phyloP scores from a whole-genome alignment of 1,140 invertebrate species.

The Sitobion miscanthi region DNA sequence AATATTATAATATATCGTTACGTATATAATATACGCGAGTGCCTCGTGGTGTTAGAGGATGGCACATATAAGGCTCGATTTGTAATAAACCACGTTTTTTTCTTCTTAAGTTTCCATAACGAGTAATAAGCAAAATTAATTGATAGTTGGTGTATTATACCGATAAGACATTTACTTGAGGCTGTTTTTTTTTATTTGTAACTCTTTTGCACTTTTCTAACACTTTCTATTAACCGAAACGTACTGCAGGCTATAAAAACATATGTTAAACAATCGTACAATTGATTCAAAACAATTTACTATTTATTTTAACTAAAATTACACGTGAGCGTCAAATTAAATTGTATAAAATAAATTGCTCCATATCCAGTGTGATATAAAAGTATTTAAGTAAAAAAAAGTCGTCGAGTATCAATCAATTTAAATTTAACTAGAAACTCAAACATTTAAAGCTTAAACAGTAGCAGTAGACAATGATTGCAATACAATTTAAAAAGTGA shows the following conservation, averaged over 20 bases:
- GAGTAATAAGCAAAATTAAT: background rate
- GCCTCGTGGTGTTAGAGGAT: background rate
- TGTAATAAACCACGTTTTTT: background rate
- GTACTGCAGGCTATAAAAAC: background rate
- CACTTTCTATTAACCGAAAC: background rate
- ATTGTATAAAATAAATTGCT: too few relatives aligned
- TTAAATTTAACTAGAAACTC: too few relatives aligned
- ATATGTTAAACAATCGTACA: too few relatives aligned
- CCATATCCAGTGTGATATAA: too few relatives aligned
- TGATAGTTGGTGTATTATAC: background rate
- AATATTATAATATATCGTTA: background rate
- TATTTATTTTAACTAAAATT: too few relatives aligned
- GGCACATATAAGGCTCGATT: background rate
- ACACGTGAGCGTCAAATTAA: too few relatives aligned
- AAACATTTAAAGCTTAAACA: too few relatives aligned
- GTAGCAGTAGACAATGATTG: too few relatives aligned
- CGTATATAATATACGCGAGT: background rate
- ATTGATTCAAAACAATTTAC: too few relatives aligned
- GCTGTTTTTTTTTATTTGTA: background rate
- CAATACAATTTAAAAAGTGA: too few relatives aligned
- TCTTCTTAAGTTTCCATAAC: background rate
- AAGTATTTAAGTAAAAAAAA: too few relatives aligned
- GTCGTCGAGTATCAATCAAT: too few relatives aligned
- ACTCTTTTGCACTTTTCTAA: background rate
- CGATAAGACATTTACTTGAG: background rate